These are phyloP conservation scores for Danio albolineatus DNA, from an alignment of 2,797 vertebrate genomes.

Conservation along the genomic window DNA sequence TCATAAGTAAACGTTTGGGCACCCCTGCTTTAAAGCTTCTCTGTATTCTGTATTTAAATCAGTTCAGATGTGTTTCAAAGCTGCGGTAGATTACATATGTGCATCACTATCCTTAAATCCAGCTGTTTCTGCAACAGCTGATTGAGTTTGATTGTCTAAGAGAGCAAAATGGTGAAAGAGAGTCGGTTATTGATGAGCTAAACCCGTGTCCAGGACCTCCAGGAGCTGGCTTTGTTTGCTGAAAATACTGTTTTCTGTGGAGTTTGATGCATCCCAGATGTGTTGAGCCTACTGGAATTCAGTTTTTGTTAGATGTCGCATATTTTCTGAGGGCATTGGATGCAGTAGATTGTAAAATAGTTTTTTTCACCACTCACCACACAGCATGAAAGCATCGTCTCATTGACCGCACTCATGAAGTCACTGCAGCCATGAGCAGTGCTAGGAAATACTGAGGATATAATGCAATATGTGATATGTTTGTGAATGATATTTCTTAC, in stretches of 20 bases:
- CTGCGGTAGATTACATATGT: not conserved
- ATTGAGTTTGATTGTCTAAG: not conserved
- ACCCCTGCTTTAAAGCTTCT: no score
- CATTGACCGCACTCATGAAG: not conserved
- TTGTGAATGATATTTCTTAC: no score
- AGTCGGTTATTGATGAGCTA: not conserved
- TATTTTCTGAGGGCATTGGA: not conserved
- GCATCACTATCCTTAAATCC: not conserved
- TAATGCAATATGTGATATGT: no score
- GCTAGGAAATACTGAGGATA: no score
- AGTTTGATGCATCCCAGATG: not conserved
- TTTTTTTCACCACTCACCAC: not conserved
- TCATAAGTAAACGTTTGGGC: no score
- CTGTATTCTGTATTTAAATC: not conserved
- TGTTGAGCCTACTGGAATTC: not conserved
- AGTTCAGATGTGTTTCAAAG: not conserved
- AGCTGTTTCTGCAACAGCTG: constrained; percentile 5
- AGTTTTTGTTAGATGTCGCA: not conserved
- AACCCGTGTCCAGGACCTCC: constrained; percentile 18
- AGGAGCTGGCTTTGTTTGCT: not conserved
- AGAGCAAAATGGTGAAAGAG: constrained; percentile 2
- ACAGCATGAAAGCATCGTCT: not conserved
- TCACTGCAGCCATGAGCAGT: not conserved
- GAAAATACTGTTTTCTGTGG: not conserved
- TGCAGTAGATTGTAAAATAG: not conserved